phyloP scores from a whole-genome alignment of 2,797 vertebrate genomes.

The Pipistrellus nathusii region DNA sequence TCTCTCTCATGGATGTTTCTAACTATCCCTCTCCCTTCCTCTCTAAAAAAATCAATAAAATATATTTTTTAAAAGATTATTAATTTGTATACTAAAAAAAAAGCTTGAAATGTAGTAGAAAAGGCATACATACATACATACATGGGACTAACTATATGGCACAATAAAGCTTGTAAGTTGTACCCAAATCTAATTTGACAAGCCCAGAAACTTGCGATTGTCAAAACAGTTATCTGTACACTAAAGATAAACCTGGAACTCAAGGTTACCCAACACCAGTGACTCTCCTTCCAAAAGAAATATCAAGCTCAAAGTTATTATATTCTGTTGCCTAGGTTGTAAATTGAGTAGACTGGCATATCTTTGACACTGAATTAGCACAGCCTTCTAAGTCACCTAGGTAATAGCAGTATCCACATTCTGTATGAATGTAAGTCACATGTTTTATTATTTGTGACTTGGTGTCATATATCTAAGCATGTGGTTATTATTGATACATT shows the following conservation, averaged over 20 bases:
- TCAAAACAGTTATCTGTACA: not conserved
- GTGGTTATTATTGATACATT: not conserved
- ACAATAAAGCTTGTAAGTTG: slow-evolving; percentile 6
- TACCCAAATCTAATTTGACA: slow-evolving; percentile 22
- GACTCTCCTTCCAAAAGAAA: not conserved
- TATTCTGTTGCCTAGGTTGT: not conserved
- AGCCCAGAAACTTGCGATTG: slow-evolving; percentile 7
- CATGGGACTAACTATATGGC: not conserved
- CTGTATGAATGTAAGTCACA: not conserved
- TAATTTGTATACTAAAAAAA: not conserved
- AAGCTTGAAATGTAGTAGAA: slow-evolving; percentile 18
- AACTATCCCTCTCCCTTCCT: too few relatives aligned
- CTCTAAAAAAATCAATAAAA: too few relatives aligned
- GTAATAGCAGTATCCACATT: not conserved
- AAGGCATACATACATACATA: not conserved
- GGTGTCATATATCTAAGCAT: not conserved
- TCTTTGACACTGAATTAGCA: slow-evolving; percentile 8
- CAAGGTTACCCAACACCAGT: not conserved
- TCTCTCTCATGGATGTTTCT: too few relatives aligned
- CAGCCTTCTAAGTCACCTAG: not conserved
- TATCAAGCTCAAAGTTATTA: not conserved
- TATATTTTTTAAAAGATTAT: not conserved
- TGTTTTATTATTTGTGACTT: slow-evolving; percentile 20
- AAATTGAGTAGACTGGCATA: not conserved
- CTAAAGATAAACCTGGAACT: slow-evolving; percentile 34